Base-by-base conservation (phyloP, 2,888 invertebrate genomes). In the Trachelus troglodyta region DNA sequence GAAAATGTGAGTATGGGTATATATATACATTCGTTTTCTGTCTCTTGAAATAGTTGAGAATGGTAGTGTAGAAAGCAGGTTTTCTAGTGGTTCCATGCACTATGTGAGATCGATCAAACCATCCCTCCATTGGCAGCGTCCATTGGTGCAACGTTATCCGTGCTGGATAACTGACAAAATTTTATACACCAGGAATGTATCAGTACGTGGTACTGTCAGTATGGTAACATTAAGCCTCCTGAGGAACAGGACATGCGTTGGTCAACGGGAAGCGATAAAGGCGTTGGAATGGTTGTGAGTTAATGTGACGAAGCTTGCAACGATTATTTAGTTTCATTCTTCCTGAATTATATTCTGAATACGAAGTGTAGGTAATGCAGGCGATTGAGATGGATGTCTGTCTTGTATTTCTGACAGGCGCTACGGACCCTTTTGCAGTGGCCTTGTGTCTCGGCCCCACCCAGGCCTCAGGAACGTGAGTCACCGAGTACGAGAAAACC, bases 401-500 rank as follows among this genome's bases (percentile, higher is more conserved):
- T 56, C 56, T 23, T 56, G 56, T 9, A 56, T 56, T 56, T 56
- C 23, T 56, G 56, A 56, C 56, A 23, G 56, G 56, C 56, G 56
- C 56, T 56, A 56, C 56, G 56, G 56, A 56, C 56, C 56, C 56
- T 56, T 56, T 56, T 71, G 33, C 71, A 34, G 33, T 12, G 71
- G 31, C 71, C 71, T 71, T 71, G 33, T 34, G 11, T 3, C 71
- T 31, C 71, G 71, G 71, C 71, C 71, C 71, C 71, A 34, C 71
- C 71, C 71, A 71, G 71, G 31, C 71, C 31, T 33, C 71, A 33
- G 71, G 15, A 71, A 71, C 71, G 71, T 71, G 71, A 71, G 31
- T 71, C 71, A 71, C 71, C 31, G 31, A 23, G 33, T 23, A 31
- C 71, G 12, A 34, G 33, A 34, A 34, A 71, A 71, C 74, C 79